Evolutionary conservation across 2,113 vertebrate genomes (phyloP).

Genomic region (Gymnogyps californianus): DNA sequence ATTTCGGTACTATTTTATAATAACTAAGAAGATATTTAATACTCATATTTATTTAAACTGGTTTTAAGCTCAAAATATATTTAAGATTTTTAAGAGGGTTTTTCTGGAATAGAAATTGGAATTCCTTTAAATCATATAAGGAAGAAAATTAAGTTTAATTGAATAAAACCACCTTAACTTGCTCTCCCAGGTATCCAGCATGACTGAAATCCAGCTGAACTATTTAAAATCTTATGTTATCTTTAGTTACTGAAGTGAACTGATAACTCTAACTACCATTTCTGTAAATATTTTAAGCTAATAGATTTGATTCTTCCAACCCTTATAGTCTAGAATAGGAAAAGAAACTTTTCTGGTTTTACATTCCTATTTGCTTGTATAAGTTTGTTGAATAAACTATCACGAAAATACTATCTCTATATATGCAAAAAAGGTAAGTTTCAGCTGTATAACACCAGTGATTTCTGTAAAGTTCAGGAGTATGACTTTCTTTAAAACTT

Average conservation of each 20-base stretch:
- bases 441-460: not conserved
- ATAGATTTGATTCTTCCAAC: not conserved
- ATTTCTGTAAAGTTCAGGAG: not conserved
- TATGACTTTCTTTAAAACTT: constrained; percentile 11
- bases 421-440: not conserved
- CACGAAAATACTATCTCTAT: not conserved
- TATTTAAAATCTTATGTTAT: not conserved
- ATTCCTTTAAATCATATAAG: not conserved
- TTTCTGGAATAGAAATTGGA: not conserved
- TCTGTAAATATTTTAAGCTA: not conserved
- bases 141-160: not conserved
- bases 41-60: not conserved
- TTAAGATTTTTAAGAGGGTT: not conserved
- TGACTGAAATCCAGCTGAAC: not conserved
- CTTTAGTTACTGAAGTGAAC: not conserved
- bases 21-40: not conserved
- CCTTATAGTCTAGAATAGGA: not conserved
- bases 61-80: not conserved
- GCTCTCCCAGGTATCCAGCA: not conserved
- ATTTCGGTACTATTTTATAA: not conserved
- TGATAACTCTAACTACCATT: not conserved
- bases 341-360: not conserved
- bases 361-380: not conserved
- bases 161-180: not conserved
- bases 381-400: not conserved